These are phyloP conservation scores for Seriola dumerili DNA, from an alignment of 2,113 vertebrate species.

Conservation along the genomic window DNA sequence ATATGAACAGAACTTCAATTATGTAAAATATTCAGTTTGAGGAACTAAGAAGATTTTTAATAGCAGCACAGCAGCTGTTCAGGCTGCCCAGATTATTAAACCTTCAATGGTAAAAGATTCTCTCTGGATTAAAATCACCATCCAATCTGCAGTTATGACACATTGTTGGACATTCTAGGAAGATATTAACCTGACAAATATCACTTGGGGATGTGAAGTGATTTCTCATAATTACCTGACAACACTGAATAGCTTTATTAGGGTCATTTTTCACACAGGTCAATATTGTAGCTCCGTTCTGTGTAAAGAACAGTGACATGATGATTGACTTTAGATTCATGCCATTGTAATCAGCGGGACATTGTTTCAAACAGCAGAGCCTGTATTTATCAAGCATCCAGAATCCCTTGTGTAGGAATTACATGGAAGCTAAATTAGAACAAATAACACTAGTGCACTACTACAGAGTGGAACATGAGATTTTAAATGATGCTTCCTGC, in stretches of 20 bases:
- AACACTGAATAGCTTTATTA: constrained; percentile 7
- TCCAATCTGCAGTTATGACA: background rate
- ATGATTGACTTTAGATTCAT: background rate
- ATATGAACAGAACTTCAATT: too few species aligned
- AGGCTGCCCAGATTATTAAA: background rate
- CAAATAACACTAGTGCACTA: background rate
- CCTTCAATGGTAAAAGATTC: background rate
- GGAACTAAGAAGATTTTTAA: too few species aligned
- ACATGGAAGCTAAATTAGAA: background rate
- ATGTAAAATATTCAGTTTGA: too few species aligned
- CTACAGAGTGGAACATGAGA: too few species aligned
- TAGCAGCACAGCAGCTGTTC: too few species aligned
- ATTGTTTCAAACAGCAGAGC: background rate
- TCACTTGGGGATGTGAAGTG: background rate
- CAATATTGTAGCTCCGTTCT: background rate
- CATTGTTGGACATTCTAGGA: background rate
- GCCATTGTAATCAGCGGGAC: background rate
- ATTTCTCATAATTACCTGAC: constrained; percentile 24
- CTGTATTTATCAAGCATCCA: background rate
- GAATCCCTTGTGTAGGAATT: background rate
- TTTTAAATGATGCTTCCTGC: too few species aligned
- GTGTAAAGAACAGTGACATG: background rate
- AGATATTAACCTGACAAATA: background rate
- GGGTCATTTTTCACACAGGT: constrained; percentile 9
- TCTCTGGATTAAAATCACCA: background rate